Evolutionary conservation across 2,797 vertebrate species (phyloP), one percentile per base, ranked within the genome.

Genomic region (Gallinago stenura): DNA sequence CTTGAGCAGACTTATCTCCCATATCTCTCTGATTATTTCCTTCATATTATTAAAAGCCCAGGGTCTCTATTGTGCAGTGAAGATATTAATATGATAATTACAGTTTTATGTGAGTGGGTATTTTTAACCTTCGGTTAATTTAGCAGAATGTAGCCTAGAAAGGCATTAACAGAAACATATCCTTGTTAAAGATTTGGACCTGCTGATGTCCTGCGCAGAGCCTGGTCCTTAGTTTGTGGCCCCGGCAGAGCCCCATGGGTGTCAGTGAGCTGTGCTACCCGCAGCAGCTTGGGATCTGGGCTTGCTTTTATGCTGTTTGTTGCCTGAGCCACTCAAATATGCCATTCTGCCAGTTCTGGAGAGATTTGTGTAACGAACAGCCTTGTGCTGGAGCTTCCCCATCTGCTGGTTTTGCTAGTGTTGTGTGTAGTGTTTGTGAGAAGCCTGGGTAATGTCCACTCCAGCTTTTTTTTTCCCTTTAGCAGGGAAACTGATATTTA

Each of bases 11-110:
- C 54, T 73, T 64, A 62, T 94, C 80, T 84, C 94, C 91, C 9
- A 2, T 77, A 64, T 96, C 93, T 95, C 91, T 92, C 93, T 95
- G 97, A 87, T 97, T 79, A 68, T 95, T 97, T 97, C 92, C 39
- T 79, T 57, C 4, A 2, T n/a, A 56, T 66, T 76, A 60, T 72
- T 83, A 43, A 28, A 3, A 4, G 0, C 37, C 53, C 53, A 7
- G 12, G 41, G 41, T 66, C 15, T 56, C 35, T 37, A 0, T 64
- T 48, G 87, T 79, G 77, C 83, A 60, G 85, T 51, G 75, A 76
- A 84, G 68, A 26, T 43, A 33, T 82, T 93, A 80, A 35, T 73
- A 54, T 57, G 89, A 81, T 95, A 88, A 97, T 96, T 93, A 24
- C 77, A 89, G 65, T 41, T 76, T 68, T 73, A 39, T 87, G 91